Percentiles rank a stretch among this genome's conserved stretches.
phyloP scores from a whole-genome alignment of 2,113 vertebrate species.

The Notiomystis cincta region DNA sequence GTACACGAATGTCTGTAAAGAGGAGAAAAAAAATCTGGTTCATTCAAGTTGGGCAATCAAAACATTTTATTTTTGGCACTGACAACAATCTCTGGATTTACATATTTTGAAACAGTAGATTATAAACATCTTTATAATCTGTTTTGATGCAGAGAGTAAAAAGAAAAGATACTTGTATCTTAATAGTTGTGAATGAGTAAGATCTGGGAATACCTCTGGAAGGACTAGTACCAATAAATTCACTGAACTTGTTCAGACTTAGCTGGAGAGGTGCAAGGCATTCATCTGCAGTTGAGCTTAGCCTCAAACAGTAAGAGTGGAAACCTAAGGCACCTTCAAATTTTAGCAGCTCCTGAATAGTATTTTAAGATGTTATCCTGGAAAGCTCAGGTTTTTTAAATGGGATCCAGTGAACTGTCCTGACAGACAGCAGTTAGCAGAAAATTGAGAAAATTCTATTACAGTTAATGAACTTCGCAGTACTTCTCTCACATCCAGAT shows the following conservation, averaged over 20 bases:
- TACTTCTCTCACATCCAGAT: neutral
- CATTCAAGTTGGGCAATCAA: neutral
- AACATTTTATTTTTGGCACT: neutral
- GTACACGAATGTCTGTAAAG: neutral
- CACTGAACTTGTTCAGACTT: neutral
- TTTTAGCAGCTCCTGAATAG: neutral
- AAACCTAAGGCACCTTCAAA: neutral
- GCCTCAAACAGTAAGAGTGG: neutral
- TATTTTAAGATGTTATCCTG: neutral
- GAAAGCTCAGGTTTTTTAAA: neutral
- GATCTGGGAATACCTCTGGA: neutral
- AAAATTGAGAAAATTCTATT: neutral
- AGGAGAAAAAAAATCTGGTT: neutral
- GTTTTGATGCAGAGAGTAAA: neutral
- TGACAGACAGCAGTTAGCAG: neutral
- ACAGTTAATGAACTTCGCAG: neutral
- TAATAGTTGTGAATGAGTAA: neutral
- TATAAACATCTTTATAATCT: neutral
- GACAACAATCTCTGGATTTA: neutral
- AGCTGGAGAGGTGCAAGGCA: neutral
- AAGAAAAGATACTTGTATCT: neutral
- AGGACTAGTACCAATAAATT: neutral
- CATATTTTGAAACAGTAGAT: neutral
- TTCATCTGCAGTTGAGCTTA: neutral
- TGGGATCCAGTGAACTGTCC: neutral